A percentile compares a stretch with the other conserved stretches of the same genome.
Conservation (phyloP, 2,888 invertebrate species). For the Noctuana brunneofusca region DNA sequence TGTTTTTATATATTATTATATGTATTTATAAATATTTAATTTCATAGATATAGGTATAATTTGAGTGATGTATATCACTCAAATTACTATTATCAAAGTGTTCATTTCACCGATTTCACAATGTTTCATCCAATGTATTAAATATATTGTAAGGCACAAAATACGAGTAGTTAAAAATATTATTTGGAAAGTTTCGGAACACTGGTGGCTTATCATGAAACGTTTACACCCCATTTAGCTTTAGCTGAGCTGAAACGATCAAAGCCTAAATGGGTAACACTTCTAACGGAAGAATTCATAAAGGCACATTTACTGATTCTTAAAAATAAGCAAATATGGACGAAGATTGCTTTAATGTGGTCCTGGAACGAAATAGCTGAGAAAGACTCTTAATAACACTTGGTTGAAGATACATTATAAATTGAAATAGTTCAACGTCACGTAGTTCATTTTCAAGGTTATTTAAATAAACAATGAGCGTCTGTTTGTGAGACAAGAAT, state of each 20-base stretch:
- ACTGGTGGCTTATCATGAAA: slow-evolving; percentile 17
- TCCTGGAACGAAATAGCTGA: background rate
- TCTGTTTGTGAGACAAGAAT: slow-evolving; percentile 17
- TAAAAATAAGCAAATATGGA: background rate
- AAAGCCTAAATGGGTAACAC: slow-evolving; percentile 31
- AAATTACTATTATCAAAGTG: too few species aligned
- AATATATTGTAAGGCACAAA: too few species aligned
- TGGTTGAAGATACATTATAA: slow-evolving; percentile 29
- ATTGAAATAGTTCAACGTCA: slow-evolving; percentile 28
- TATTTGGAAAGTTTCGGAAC: background rate
- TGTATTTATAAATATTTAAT: too few species aligned
- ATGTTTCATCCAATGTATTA: too few species aligned
- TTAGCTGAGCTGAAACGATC: slow-evolving; percentile 33
- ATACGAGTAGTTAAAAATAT: background rate
- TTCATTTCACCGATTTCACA: too few species aligned
- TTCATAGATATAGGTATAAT: too few species aligned
- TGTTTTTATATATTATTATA: too few species aligned
- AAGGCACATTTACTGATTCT: slow-evolving; percentile 1
- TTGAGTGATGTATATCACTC: too few species aligned
- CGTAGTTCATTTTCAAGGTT: slow-evolving; percentile 20
- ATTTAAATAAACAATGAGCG: slow-evolving; percentile 29
- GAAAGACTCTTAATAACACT: slow-evolving; percentile 7
- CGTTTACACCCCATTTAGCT: slow-evolving; percentile 37
- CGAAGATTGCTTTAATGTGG: background rate
- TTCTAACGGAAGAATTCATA: background rate